Evolutionary conservation across 2,888 invertebrate species (phyloP).

Genomic region (Leucania comma): DNA sequence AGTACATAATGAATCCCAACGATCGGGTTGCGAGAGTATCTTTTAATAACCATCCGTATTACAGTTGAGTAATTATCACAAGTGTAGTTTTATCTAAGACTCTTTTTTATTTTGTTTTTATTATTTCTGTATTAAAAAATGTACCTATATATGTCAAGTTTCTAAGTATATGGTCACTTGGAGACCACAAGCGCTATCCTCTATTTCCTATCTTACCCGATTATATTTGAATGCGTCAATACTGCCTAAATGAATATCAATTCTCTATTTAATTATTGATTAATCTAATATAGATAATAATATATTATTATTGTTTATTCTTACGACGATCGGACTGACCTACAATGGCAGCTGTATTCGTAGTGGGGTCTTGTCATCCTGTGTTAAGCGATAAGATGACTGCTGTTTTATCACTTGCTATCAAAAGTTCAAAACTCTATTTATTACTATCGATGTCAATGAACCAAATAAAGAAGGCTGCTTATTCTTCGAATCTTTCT

Average conservation of each 20-base stretch:
- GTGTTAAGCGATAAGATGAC: conserved; percentile 19
- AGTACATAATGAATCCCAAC: not conserved
- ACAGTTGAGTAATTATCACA: not conserved
- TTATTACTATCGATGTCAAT: conserved; percentile 7
- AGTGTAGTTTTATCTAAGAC: not conserved
- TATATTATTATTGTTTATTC: conserved; percentile 13
- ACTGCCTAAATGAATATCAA: not conserved
- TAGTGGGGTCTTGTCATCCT: conserved; percentile 16
- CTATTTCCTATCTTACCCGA: not conserved
- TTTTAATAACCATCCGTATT: not conserved
- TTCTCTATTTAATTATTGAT: no score
- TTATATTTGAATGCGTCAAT: not conserved
- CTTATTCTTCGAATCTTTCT: no score
- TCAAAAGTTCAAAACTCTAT: conserved; percentile 23
- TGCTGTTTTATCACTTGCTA: conserved; percentile 28
- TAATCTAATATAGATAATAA: no score
- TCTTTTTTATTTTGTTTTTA: no score
- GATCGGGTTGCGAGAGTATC: no score
- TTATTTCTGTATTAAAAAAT: not conserved
- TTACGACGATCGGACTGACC: not conserved
- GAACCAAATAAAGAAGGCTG: not conserved
- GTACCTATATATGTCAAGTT: not conserved
- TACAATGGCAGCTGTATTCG: conserved; percentile 31
- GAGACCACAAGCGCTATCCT: not conserved
- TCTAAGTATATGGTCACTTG: not conserved